Conservation (phyloP, 2,113 vertebrate species). For the Myiozetetes cayanensis region DNA sequence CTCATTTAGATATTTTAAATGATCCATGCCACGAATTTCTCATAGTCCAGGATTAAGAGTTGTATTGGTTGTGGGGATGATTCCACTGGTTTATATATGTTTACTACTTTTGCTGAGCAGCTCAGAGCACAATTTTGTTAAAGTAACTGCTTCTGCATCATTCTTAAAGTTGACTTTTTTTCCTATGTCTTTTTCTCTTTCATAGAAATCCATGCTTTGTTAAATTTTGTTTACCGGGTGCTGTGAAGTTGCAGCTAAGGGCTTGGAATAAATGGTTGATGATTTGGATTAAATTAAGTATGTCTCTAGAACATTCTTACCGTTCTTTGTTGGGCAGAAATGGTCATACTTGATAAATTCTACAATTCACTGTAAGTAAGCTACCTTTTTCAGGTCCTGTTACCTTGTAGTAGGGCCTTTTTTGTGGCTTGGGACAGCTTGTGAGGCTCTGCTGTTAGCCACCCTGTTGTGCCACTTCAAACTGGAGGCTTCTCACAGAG, state of each 20-base stretch:
- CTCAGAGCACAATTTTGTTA: neutral
- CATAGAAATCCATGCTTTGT: neutral
- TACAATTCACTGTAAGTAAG: neutral
- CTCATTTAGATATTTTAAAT: neutral
- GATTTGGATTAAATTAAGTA: neutral
- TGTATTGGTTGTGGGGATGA: neutral
- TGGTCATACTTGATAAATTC: neutral
- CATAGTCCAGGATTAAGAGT: neutral
- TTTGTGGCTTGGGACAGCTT: accelerated
- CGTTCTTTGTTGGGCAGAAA: neutral
- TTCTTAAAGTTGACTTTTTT: neutral
- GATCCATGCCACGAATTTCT: neutral
- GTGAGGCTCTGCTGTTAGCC: neutral
- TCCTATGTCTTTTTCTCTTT: neutral
- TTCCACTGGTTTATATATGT: neutral
- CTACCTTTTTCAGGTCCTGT: neutral
- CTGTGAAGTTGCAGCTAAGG: neutral
- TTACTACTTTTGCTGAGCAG: neutral
- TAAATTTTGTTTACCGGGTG: neutral
- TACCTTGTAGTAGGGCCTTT: neutral
- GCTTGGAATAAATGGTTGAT: neutral
- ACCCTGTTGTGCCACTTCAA: neutral
- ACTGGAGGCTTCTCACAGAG: neutral
- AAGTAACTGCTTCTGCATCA: neutral
- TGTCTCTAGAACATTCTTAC: neutral